A percentile compares a stretch with the other conserved stretches of the same genome.
Evolutionary conservation across 2,888 invertebrate genomes (phyloP).

Genomic region (Meliscaeva auricollis): DNA sequence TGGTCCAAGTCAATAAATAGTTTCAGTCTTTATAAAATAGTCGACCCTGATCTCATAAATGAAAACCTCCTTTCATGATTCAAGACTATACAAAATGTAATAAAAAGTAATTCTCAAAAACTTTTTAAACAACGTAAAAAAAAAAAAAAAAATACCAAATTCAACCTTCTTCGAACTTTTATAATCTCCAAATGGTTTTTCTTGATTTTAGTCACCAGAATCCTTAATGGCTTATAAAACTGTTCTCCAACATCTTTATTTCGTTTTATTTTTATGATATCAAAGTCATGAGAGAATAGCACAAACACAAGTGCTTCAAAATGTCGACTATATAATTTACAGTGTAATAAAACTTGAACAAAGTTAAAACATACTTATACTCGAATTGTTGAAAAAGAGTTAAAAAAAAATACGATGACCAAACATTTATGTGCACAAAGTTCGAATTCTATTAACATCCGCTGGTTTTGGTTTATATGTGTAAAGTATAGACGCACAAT

Average conservation of each 20-base stretch:
- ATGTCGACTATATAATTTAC: constrained; percentile 1
- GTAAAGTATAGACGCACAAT: background rate
- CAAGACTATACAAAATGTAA: background rate
- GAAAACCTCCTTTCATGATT: background rate
- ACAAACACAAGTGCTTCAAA: background rate
- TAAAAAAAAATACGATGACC: constrained; percentile 21
- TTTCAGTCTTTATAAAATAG: too few relatives aligned
- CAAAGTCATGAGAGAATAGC: background rate
- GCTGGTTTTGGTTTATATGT: background rate
- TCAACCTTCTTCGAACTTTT: constrained; percentile 2
- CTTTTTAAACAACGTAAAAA: background rate
- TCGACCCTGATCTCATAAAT: too few relatives aligned
- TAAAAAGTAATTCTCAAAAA: background rate
- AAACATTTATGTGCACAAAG: background rate
- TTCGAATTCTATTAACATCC: background rate
- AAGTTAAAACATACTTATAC: constrained; percentile 1
- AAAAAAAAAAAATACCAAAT: background rate
- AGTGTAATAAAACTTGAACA: constrained; percentile 15
- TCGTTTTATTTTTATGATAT: constrained; percentile 3
- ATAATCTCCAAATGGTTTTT: background rate
- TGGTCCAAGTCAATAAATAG: too few relatives aligned
- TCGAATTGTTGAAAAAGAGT: constrained; percentile 8
- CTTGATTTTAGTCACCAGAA: background rate
- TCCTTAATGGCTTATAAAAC: background rate
- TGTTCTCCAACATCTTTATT: background rate